These are phyloP conservation scores for Drosophila kanekoi DNA, from an alignment of 2,888 invertebrate genomes.

Conservation along the genomic window DNA sequence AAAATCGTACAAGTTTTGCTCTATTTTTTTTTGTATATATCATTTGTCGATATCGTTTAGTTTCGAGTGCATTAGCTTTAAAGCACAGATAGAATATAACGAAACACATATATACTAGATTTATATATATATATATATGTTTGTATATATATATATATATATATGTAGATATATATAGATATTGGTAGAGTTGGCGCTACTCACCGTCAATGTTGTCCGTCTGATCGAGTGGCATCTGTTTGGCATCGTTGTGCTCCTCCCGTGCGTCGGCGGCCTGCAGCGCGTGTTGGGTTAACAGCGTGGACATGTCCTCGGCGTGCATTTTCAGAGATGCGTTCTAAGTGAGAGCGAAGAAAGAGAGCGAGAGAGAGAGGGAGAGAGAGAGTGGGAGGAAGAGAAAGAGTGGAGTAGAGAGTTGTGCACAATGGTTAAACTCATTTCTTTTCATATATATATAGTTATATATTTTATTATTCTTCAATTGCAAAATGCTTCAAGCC, in stretches of 20 bases:
- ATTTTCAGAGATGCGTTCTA: conserved; percentile 82
- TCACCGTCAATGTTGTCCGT: conserved; percentile 92
- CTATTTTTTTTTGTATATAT: conserved; percentile 15
- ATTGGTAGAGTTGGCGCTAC: conserved; percentile 77
- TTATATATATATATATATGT: conserved; percentile 27
- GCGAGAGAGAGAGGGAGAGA: conserved; percentile 1
- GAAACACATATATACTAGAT: conserved; percentile 30
- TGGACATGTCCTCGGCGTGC: conserved; percentile 88
- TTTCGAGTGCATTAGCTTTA: conserved; percentile 67
- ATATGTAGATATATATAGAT: conserved; percentile 27
- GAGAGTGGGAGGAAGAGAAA: conserved; percentile 3
- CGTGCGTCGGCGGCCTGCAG: conserved; percentile 86
- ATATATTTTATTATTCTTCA: conserved; percentile 21
- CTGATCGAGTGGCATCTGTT: conserved; percentile 88
- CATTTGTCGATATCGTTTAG: conserved; percentile 40
- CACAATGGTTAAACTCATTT: conserved; percentile 23
- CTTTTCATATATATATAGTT: conserved; percentile 13
- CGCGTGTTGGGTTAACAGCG: conserved; percentile 87
- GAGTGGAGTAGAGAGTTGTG: conserved; percentile 10
- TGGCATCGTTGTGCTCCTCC: conserved; percentile 86
- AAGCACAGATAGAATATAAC: conserved; percentile 72
- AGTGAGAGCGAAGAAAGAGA: neutral
- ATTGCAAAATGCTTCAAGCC: conserved; percentile 71
- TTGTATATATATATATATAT: neutral
- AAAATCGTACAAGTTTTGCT: conserved; percentile 34